Evolutionary conservation across 2,797 vertebrate species (phyloP).

Genomic region (Zenarchopterus dispar): DNA sequence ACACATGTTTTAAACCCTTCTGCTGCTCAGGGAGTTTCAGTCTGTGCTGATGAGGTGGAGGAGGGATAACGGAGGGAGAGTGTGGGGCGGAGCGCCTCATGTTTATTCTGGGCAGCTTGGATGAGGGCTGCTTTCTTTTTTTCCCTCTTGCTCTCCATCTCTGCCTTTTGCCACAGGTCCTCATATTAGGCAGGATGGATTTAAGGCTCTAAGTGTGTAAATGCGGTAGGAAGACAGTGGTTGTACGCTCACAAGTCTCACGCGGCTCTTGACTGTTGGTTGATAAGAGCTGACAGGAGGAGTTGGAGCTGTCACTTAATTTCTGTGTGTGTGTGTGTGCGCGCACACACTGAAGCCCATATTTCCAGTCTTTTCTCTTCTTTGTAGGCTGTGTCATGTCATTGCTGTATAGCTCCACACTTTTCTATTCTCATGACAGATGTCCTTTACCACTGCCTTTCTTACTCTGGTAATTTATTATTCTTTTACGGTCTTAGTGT

Average conservation of each 20-base stretch:
- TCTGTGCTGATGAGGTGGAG: conserved; percentile 57
- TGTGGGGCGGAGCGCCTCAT: conserved; percentile 62
- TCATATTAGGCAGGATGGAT: conserved; percentile 32
- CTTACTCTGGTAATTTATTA: not conserved
- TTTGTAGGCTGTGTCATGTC: conserved; percentile 40
- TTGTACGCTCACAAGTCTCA: conserved; percentile 52
- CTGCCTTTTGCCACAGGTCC: conserved; percentile 29
- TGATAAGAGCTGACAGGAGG: conserved; percentile 58
- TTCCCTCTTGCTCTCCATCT: not conserved
- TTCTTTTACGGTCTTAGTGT: not conserved
- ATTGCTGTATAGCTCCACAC: conserved; percentile 29
- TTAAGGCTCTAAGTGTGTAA: conserved; percentile 23
- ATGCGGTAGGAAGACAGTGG: conserved; percentile 21
- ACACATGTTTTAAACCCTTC: conserved; percentile 69
- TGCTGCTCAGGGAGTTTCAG: conserved; percentile 67
- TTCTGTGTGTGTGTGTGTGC: conserved; percentile 22
- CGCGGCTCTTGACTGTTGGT: conserved; percentile 55
- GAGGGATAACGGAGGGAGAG: conserved; percentile 45
- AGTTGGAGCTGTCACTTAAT: conserved; percentile 49
- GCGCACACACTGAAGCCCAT: conserved; percentile 12
- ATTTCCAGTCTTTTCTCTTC: conserved; percentile 50
- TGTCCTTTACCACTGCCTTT: not conserved
- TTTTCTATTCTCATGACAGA: conserved; percentile 1
- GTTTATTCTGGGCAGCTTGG: conserved; percentile 71
- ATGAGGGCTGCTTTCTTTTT: conserved; percentile 32